Conservation (phyloP, 2,797 vertebrate genomes). For the Danio jaintianensis region DNA sequence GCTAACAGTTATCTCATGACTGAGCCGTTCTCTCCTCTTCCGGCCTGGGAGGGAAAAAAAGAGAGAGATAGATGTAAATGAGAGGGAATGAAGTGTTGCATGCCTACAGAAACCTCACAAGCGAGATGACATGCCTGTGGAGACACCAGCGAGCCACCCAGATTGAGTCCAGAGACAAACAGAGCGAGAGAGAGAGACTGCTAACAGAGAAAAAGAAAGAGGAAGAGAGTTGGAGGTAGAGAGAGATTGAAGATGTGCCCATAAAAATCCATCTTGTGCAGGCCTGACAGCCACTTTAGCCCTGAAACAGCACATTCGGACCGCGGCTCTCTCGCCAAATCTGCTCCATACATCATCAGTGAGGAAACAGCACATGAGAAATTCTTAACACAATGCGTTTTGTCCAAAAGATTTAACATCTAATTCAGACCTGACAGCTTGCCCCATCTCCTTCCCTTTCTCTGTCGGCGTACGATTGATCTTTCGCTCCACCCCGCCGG, state of each 20-base stretch:
- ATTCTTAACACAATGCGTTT: constrained; percentile 90
- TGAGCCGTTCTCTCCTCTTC: not conserved
- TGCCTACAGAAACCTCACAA: constrained; percentile 24
- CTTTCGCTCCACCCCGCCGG: constrained; percentile 75
- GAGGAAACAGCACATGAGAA: constrained; percentile 93
- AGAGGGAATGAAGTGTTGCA: constrained; percentile 27
- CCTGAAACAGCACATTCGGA: constrained; percentile 89
- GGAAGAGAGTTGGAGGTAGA: constrained; percentile 4
- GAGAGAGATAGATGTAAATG: constrained; percentile 9
- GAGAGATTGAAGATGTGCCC: constrained; percentile 49
- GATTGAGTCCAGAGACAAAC: constrained; percentile 33
- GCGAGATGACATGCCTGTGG: constrained; percentile 13
- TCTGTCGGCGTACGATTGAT: constrained; percentile 85
- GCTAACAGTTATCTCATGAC: not conserved
- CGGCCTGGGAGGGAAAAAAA: constrained; percentile 16
- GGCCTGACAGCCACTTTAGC: constrained; percentile 83
- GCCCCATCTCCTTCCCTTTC: constrained; percentile 86
- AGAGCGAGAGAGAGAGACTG: constrained; percentile 35
- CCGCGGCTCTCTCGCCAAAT: constrained; percentile 80
- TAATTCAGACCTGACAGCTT: constrained; percentile 93
- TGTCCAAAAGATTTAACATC: constrained; percentile 98
- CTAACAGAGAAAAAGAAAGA: constrained; percentile 18
- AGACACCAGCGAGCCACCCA: constrained; percentile 14
- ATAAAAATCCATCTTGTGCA: constrained; percentile 75
- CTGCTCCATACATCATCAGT: constrained; percentile 87